These are phyloP conservation scores for Telmatherina bonti DNA, from an alignment of 2,797 vertebrate species.

Conservation along the genomic window DNA sequence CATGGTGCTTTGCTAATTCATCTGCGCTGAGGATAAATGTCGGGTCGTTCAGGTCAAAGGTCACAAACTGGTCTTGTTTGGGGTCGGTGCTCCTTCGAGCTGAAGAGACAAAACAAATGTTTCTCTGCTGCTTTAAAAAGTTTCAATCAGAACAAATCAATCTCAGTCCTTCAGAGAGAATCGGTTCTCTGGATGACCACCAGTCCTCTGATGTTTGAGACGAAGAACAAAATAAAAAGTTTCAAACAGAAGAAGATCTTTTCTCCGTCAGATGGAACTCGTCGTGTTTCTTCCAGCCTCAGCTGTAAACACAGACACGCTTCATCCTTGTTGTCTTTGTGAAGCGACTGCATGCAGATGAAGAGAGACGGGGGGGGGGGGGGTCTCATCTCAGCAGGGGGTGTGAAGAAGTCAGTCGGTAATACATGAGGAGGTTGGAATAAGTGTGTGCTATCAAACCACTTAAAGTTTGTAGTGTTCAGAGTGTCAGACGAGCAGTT, in stretches of 20 bases:
- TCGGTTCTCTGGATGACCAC: conserved; percentile 61
- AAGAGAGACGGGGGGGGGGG: too few relatives aligned
- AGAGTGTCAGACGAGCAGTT: neutral
- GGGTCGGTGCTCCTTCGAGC: conserved; percentile 59
- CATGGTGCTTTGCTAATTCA: conserved; percentile 57
- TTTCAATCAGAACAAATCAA: conserved; percentile 64
- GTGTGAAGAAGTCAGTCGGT: conserved; percentile 5
- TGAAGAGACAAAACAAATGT: conserved; percentile 67
- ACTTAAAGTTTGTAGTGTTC: conserved; percentile 8
- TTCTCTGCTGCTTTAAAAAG: conserved; percentile 25
- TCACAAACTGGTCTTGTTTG: conserved; percentile 61
- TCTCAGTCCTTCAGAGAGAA: conserved; percentile 46
- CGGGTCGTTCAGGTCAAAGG: conserved; percentile 56
- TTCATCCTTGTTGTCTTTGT: too few relatives aligned
- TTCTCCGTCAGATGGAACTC: neutral
- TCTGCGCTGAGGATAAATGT: conserved; percentile 51
- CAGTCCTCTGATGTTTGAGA: conserved; percentile 45
- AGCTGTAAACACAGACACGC: too few relatives aligned
- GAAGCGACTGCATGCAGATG: too few relatives aligned
- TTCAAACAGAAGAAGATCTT: conserved; percentile 5
- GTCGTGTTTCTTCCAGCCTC: neutral
- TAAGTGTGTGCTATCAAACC: conserved; percentile 19
- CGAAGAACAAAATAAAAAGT: conserved; percentile 50
- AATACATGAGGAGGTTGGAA: conserved; percentile 26
- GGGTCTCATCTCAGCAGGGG: conserved; percentile 40